Percentiles rank a stretch among this genome's conserved stretches.
phyloP scores from a whole-genome alignment of 2,797 vertebrate species.

The Epinephelus coioides region DNA sequence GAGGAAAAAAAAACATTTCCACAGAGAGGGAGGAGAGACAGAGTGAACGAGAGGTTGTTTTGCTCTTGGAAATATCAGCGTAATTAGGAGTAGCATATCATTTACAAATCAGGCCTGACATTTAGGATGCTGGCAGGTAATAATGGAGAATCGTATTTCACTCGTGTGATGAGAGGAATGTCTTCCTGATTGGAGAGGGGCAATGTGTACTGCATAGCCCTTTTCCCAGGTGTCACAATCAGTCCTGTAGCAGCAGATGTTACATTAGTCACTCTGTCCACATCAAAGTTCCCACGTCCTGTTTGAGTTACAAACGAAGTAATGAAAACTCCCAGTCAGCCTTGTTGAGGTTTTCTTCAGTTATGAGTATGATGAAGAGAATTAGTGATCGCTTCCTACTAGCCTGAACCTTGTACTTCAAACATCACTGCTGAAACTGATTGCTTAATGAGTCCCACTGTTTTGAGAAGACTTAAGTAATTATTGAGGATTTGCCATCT shows the following conservation, averaged over 20 bases:
- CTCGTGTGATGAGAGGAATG: constrained; percentile 65
- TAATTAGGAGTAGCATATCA: constrained; percentile 80
- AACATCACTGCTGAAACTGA: neutral
- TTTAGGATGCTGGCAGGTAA: constrained; percentile 76
- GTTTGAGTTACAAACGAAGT: constrained; percentile 15
- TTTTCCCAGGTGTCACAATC: constrained; percentile 72
- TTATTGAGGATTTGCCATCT: constrained; percentile 26
- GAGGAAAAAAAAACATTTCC: neutral
- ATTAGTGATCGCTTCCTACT: constrained; percentile 16
- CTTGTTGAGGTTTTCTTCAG: constrained; percentile 34
- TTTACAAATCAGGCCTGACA: constrained; percentile 84
- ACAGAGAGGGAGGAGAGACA: neutral
- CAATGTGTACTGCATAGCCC: constrained; percentile 26
- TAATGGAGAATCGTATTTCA: constrained; percentile 73
- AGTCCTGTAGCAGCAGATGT: constrained; percentile 65
- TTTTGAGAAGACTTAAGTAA: neutral
- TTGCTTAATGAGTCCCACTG: neutral
- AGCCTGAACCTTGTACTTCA: constrained; percentile 5
- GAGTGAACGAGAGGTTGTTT: constrained; percentile 60
- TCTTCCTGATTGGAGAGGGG: constrained; percentile 69
- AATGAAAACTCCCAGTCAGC: neutral
- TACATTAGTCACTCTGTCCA: constrained; percentile 55
- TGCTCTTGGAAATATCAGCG: constrained; percentile 78
- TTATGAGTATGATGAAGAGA: constrained; percentile 29
- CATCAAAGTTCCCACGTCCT: constrained; percentile 24